phyloP scores from a whole-genome alignment of 2,113 vertebrate species.

The Casuarius casuarius region DNA sequence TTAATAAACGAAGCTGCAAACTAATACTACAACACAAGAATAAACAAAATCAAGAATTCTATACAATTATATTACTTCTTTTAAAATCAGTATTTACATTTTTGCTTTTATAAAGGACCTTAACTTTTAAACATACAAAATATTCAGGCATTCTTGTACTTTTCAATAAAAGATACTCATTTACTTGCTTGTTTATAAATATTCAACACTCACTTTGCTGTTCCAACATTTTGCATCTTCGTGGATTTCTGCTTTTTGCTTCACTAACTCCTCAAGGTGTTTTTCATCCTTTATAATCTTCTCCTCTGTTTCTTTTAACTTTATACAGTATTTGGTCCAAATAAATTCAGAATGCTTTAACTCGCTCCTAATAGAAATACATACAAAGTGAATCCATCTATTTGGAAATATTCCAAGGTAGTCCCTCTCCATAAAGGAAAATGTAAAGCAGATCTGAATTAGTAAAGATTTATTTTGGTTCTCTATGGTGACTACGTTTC shows the following conservation, averaged over 20 bases:
- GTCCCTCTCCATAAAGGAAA: constrained; percentile 40
- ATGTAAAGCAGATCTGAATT: constrained; percentile 50
- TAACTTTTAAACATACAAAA: constrained; percentile 28
- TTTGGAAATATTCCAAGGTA: constrained; percentile 37
- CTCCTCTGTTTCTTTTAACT: constrained; percentile 70
- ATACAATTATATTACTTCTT: neutral
- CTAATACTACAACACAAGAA: neutral
- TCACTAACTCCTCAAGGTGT: constrained; percentile 54
- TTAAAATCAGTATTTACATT: neutral
- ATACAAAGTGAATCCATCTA: constrained; percentile 39
- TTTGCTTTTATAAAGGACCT: neutral
- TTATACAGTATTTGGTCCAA: constrained; percentile 61
- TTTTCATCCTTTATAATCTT: constrained; percentile 69
- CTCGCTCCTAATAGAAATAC: constrained; percentile 72
- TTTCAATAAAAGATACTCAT: constrained; percentile 50
- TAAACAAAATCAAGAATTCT: neutral
- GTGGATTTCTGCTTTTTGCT: constrained; percentile 66
- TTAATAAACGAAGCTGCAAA: neutral
- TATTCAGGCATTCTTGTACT: constrained; percentile 37
- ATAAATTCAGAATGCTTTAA: constrained; percentile 61
- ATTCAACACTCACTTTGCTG: constrained; percentile 72
- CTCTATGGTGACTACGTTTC: neutral
- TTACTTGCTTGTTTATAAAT: constrained; percentile 65
- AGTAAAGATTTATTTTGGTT: constrained; percentile 56
- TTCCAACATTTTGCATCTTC: constrained; percentile 66